phyloP scores from a whole-genome alignment of 2,797 vertebrate genomes.

The Coilia nasus region DNA sequence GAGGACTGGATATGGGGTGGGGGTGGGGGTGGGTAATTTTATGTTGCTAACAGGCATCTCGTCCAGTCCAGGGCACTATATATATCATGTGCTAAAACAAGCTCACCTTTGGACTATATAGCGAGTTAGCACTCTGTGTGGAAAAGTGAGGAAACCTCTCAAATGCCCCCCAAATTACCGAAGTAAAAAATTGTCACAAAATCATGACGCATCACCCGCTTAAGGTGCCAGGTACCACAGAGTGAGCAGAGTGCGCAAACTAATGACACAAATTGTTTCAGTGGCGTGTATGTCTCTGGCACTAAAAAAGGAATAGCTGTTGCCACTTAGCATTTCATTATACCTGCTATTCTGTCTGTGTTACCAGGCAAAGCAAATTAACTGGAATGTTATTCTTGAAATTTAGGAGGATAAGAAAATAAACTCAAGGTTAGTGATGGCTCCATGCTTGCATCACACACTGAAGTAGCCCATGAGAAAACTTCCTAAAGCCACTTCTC shows the following conservation, averaged over 20 bases:
- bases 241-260: not conserved
- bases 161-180: not conserved
- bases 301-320: not conserved
- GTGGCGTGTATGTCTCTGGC: not conserved
- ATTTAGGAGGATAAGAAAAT: not conserved
- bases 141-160: not conserved
- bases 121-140: not conserved
- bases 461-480: not conserved
- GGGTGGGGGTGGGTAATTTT: not conserved
- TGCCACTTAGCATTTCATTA: not conserved
- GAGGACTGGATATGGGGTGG: too few relatives aligned
- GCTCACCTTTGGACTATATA: conserved; percentile 24
- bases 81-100: conserved; percentile 8
- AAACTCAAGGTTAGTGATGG: not conserved
- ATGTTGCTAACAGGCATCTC: not conserved
- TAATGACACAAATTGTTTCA: not conserved
- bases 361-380: not conserved
- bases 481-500: not conserved
- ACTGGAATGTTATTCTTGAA: conserved; percentile 9
- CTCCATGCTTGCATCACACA: not conserved
- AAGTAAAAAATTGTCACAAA: not conserved
- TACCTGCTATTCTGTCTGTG: not conserved
- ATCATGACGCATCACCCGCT: not conserved
- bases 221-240: not conserved
- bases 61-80: not conserved